Base-by-base conservation (phyloP, 2,113 vertebrate species). In the Xyrauchen texanus region DNA sequence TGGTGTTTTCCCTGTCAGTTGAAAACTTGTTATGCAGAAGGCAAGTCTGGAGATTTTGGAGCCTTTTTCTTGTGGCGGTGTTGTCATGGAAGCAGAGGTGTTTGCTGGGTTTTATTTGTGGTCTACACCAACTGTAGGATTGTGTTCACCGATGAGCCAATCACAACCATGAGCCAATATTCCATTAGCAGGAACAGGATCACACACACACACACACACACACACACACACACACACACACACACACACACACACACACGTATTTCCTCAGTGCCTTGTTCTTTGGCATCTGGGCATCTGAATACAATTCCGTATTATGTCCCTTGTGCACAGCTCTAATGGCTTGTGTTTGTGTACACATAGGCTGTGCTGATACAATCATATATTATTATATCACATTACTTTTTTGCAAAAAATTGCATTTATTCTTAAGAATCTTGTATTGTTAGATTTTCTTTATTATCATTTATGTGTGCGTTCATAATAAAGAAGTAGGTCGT, bases 101-200 rank as follows among this genome's bases (percentile, higher is more conserved):
- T 34, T 34, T 34, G 21, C 21, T 34, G 46, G 13, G 9, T 12
- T 34, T 34, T 34, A 34, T 34, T 51, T 51, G 42, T 72, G 8
- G 8, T 15, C 69, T 46, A 72, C 58, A 60, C 42, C 9, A 58
- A 62, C 45, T 62, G 2, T 46, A 74, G 58, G 10, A 74, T 74
- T 21, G 42, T 62, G 58, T 62, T 74, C 0, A 10, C 21, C 44
- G 16, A 42, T 44, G 21, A 34, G 51, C 46, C 58, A 42, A 53
- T 60, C 46, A 46, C 45, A 53, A 58, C 1, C 12, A 4, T 58
- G 42, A 62, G 71, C 71, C 16, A 74, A 74, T 74, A 51, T 34
- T 74, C 55, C 58, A 51, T 62, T 51, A 60, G 5, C 13, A 53
- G 10, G 51, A 34, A 34, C 21, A 1, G 21, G 21, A 34, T 34